Conservation (phyloP, 2,888 invertebrate genomes). For the Hypena proboscidalis region DNA sequence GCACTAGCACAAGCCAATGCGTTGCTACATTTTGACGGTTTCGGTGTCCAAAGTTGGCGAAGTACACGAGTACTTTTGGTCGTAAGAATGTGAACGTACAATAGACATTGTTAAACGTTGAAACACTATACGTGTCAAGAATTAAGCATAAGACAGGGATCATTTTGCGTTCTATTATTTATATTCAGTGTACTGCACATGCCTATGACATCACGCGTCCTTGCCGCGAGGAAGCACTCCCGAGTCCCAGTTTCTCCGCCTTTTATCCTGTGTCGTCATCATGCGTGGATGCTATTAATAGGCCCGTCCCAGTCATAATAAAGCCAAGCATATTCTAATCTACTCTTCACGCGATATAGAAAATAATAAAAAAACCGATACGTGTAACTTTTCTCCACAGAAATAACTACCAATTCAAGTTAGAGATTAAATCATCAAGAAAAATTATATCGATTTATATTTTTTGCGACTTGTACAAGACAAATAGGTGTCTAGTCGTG, state of each 20-base stretch:
- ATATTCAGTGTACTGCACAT: constrained; percentile 65
- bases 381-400: constrained; percentile 47
- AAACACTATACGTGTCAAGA: constrained; percentile 67
- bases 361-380: constrained; percentile 47
- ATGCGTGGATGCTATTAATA: constrained; percentile 66
- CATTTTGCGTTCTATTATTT: constrained; percentile 63
- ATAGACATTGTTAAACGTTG: constrained; percentile 59
- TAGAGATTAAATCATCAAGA: constrained; percentile 21
- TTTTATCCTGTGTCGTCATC: constrained; percentile 80
- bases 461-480: constrained; percentile 46
- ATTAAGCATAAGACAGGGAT: constrained; percentile 53
- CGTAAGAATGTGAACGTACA: constrained; percentile 42
- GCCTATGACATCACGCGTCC: constrained; percentile 79
- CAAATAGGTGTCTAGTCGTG: constrained; percentile 38
- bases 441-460: constrained; percentile 36
- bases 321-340: constrained; percentile 44
- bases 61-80: constrained; percentile 33
- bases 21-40: constrained; percentile 23
- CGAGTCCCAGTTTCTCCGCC: constrained; percentile 75
- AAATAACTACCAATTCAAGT: constrained; percentile 49
- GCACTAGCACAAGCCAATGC: constrained; percentile 7
- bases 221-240: constrained; percentile 72
- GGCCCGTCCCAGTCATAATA: constrained; percentile 43
- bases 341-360: constrained; percentile 35
- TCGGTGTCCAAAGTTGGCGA: constrained; percentile 35